Evolutionary conservation across 2,888 invertebrate genomes (phyloP), one percentile per base, ranked within the genome.

Genomic region (Caenorhabditis macrosperma): DNA sequence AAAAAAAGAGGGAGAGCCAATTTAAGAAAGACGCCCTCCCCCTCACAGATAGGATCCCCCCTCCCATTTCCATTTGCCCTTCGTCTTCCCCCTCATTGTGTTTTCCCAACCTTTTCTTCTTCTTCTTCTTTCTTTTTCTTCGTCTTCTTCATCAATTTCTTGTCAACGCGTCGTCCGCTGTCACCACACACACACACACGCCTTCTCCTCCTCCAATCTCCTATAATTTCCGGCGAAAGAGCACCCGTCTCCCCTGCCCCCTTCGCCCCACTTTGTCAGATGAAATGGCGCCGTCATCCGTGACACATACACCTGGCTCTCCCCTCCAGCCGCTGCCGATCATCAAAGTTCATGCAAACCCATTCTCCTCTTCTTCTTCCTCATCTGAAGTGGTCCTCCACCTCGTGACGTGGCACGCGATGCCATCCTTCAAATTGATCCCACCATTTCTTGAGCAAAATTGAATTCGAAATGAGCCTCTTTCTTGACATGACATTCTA

Each of bases 91-190:
- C 48, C 54, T 75, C 75, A 75, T 67, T 67, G 60, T 75, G 60
- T 52, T 57, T 67, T 67, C 55, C 38, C 54, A 52, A 28, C 38
- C 48, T 57, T 60, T 57, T 35, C 38, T 54, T 48, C 48, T 12
- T 63, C 54, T 63, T 59, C 17, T 26, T 41, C 63, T 60, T 24
- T 41, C 33, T 68, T 63, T 50, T 64, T 61, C 52, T 60, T 68
- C 60, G 38, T 38, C 74, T 74, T 67, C 48, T 68, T 69, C 75
- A 59, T 74, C 64, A 63, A 64, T 64, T 72, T 72, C 57, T 55
- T 63, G 57, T 38, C 38, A n/a, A 38, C 24, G 50, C 50, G 15
- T 24, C 22, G 10, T 15, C 59, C 76, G 33, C 52, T 52, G 33
- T 64, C 33, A 35, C 68, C 48, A 4, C 20, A n/a, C n/a, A n/a